Conservation (phyloP, 1,140 invertebrate genomes). For the Globodera ellingtonae region DNA sequence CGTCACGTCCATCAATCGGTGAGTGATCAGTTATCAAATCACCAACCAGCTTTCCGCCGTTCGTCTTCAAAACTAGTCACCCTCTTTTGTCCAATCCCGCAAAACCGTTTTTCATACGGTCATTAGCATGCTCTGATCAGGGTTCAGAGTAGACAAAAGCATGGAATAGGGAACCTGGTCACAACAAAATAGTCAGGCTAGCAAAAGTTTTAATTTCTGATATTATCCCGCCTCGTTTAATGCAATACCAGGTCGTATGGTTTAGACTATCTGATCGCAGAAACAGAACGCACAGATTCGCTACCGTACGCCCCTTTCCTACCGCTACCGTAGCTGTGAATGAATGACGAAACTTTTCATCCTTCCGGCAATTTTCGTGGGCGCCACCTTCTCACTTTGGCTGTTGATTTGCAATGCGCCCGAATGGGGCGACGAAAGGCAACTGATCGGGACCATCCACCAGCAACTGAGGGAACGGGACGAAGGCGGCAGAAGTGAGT, state of each 20-base stretch:
- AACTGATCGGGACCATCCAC: slow-evolving; percentile 14
- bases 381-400: slow-evolving; percentile 58
- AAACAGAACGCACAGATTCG: background rate
- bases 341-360: slow-evolving; percentile 62
- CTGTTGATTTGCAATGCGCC: slow-evolving; percentile 57
- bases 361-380: slow-evolving; percentile 60
- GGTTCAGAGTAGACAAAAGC: no score
- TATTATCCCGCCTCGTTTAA: no score
- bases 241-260: no score
- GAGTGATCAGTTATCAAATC: background rate
- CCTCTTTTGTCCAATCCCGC: no score
- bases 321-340: background rate
- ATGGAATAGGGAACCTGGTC: no score
- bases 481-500: background rate
- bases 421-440: slow-evolving; percentile 52
- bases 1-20: background rate
- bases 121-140: no score
- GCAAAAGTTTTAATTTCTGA: no score
- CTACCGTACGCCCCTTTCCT: background rate
- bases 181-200: no score
- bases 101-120: no score
- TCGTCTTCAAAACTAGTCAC: background rate
- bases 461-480: background rate
- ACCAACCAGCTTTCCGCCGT: background rate
- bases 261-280: no score